Evolutionary conservation across 2,888 invertebrate genomes (phyloP), one percentile per base, ranked within the genome.

Genomic region (Drosophila siamana): DNA sequence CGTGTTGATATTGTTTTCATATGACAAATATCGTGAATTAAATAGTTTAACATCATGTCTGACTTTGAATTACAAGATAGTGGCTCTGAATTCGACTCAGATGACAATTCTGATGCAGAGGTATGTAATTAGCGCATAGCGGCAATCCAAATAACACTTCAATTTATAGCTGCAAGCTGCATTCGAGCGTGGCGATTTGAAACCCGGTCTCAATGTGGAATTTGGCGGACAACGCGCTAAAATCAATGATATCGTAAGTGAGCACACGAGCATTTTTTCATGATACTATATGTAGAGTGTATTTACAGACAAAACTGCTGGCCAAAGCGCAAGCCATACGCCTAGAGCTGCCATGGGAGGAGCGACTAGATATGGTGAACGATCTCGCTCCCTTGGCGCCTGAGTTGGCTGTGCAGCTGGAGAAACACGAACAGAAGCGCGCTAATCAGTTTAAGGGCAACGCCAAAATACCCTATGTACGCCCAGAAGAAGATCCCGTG

Each of bases 181-280:
- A 0, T 97, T 98, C 91, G 95, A 95, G 0, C 94, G 95, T 84
- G 98, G 98, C 1, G 93, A 96, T 56, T 89, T 99, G 0, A 97
- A 98, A 90, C 96, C 98, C 0, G 98, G 98, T 1, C 92, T 98
- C 0, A 97, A 98, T 91, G 93, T 94, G 77, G 94, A 94, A 83
- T 92, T 95, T 55, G 93, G 94, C 77, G 92, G 93, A 83, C 90
- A 94, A 62, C 94, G 94, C 89, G 92, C 92, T 44, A 93, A 93
- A 82, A 94, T 94, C 3, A 98, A 98, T 90, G 95, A 97, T 93
- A 94, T 95, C 60, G 96, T 96, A 93, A 93, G 94, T 93, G 16
- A 4, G 22, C 2, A 15, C 5, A 1, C 1, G 0, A 0, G 0
- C 0, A 2, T 1, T 4, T 1, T 4, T n/a, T 0, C 26, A 4